Conservation (phyloP, 1,140 invertebrate genomes). For the Drosophila funebris region DNA sequence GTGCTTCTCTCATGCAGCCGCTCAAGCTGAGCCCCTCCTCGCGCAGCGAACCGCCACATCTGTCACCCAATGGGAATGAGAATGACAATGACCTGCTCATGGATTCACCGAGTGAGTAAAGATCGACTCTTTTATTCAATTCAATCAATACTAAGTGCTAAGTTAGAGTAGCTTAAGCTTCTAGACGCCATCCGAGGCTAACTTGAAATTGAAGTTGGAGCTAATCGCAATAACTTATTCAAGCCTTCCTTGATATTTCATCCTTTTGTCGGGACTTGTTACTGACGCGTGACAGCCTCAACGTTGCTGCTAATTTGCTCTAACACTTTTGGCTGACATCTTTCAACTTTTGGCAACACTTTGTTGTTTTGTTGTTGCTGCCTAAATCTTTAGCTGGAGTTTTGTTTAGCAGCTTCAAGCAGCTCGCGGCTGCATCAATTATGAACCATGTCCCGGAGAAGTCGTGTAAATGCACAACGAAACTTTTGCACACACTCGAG, state of each 20-base stretch:
- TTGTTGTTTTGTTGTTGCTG: slow-evolving; percentile 2
- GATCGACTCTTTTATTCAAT: slow-evolving; percentile 68
- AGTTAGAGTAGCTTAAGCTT: neutral
- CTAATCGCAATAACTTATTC: slow-evolving; percentile 33
- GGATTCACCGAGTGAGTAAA: slow-evolving; percentile 91
- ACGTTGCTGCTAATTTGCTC: slow-evolving; percentile 65
- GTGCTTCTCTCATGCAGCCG: slow-evolving; percentile 65
- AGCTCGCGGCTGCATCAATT: slow-evolving; percentile 62
- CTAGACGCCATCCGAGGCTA: neutral
- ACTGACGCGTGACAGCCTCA: slow-evolving; percentile 58
- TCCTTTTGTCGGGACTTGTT: neutral
- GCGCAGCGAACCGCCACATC: slow-evolving; percentile 71
- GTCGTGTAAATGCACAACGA: slow-evolving; percentile 61
- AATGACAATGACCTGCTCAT: slow-evolving; percentile 88
- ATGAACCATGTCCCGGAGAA: slow-evolving; percentile 50
- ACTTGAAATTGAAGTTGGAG: neutral
- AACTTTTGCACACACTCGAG: slow-evolving; percentile 48
- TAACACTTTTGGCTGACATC: slow-evolving; percentile 66
- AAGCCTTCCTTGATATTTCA: no score
- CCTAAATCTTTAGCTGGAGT: slow-evolving; percentile 29
- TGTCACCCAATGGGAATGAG: slow-evolving; percentile 86
- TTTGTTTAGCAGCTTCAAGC: slow-evolving; percentile 4
- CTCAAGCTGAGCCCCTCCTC: slow-evolving; percentile 74
- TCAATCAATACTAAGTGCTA: neutral
- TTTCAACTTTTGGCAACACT: slow-evolving; percentile 49